Percentiles rank a stretch among this genome's conserved stretches.
Conservation (phyloP, 2,888 invertebrate species). For the Bruchidius siliquastri region DNA sequence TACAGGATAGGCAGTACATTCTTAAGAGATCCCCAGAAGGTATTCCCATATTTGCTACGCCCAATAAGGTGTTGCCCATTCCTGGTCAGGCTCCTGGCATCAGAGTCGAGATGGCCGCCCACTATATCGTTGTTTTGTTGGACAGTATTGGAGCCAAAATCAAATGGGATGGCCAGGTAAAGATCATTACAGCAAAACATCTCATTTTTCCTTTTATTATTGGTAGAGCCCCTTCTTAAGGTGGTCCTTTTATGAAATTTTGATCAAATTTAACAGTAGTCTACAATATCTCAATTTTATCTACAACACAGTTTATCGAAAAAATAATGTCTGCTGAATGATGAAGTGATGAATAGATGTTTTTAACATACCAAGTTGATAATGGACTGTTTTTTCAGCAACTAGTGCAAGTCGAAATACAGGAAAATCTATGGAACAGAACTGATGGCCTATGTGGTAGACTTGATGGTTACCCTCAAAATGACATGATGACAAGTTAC, state of each 20-base stretch:
- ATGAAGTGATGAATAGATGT: background rate
- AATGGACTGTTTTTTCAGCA: slow-evolving; percentile 46
- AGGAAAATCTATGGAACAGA: slow-evolving; percentile 68
- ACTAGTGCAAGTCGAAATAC: slow-evolving; percentile 62
- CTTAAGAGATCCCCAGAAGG: slow-evolving; percentile 43
- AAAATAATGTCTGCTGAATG: too few relatives aligned
- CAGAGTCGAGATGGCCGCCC: slow-evolving; percentile 66
- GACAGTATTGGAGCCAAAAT: slow-evolving; percentile 64
- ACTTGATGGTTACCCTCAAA: slow-evolving; percentile 63
- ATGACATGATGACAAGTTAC: slow-evolving; percentile 65
- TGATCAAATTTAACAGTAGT: too few relatives aligned
- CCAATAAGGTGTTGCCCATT: slow-evolving; percentile 53
- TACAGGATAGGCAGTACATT: slow-evolving; percentile 67
- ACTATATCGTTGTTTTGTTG: slow-evolving; percentile 64
- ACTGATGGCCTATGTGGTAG: slow-evolving; percentile 80
- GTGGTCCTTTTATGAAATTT: too few relatives aligned
- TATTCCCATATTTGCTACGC: slow-evolving; percentile 28
- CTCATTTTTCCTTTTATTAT: too few relatives aligned
- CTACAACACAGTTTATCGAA: too few relatives aligned
- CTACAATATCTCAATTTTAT: too few relatives aligned
- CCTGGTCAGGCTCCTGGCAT: slow-evolving; percentile 71
- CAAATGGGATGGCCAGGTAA: slow-evolving; percentile 68
- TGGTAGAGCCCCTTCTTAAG: too few relatives aligned
- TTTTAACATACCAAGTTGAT: background rate
- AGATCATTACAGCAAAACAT: too few relatives aligned